These are phyloP conservation scores for Nasonia longicornis DNA, from an alignment of 1,140 invertebrate genomes.

Conservation along the genomic window DNA sequence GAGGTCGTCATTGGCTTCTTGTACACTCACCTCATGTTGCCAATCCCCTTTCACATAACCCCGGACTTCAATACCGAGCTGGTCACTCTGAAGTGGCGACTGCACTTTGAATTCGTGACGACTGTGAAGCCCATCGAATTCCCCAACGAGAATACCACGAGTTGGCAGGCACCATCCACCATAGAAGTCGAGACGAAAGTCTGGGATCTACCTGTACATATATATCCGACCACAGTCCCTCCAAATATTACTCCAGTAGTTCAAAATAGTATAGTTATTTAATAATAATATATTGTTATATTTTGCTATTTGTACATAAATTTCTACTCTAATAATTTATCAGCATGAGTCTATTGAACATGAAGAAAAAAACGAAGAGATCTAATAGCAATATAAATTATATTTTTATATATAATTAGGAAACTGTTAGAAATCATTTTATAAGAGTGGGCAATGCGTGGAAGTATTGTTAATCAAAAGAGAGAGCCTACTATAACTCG, in stretches of 20 bases:
- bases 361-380: neutral
- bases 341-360: neutral
- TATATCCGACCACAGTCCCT: constrained; percentile 88
- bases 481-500: no score
- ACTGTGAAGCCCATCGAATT: constrained; percentile 73
- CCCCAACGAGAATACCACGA: constrained; percentile 69
- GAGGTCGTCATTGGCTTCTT: constrained; percentile 91
- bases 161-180: constrained; percentile 86
- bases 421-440: constrained; percentile 5
- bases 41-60: constrained; percentile 93
- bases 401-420: constrained; percentile 40
- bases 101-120: constrained; percentile 98
- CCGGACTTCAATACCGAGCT: constrained; percentile 90
- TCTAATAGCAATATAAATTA: constrained; percentile 37
- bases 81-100: constrained; percentile 89
- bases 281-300: constrained; percentile 52
- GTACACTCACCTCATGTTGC: constrained; percentile 90
- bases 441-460: neutral
- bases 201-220: constrained; percentile 94
- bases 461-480: no score
- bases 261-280: constrained; percentile 65
- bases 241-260: constrained; percentile 64
- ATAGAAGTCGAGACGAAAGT: constrained; percentile 97
- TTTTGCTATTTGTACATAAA: constrained; percentile 36
- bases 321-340: constrained; percentile 4